Conservation (phyloP, 2,113 vertebrate species). For the Hypanus sabinus region DNA sequence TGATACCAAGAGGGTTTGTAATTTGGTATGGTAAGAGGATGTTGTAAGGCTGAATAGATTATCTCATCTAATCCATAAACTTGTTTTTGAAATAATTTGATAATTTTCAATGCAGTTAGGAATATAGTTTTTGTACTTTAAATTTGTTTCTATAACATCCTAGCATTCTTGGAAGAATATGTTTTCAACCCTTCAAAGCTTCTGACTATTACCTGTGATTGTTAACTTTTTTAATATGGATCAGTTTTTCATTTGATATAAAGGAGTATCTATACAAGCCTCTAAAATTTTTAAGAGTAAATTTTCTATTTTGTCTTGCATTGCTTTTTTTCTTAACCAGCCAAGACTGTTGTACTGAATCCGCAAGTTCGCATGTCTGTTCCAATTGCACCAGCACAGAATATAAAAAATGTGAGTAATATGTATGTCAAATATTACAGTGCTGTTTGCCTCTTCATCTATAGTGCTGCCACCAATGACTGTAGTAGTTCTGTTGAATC, state of each 20-base stretch:
- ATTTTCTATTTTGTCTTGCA: background rate
- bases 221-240: background rate
- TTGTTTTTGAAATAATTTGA: no score
- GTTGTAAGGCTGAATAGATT: background rate
- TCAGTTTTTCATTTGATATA: background rate
- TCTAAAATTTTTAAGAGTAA: background rate
- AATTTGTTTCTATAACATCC: background rate
- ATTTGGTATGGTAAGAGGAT: background rate
- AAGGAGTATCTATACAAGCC: background rate
- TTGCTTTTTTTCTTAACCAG: slow-evolving; percentile 50
- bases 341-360: slow-evolving; percentile 83
- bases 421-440: background rate
- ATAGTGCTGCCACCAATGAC: background rate
- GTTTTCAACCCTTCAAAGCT: background rate
- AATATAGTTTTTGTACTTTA: no score
- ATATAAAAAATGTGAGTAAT: slow-evolving; percentile 80
- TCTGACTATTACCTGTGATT: background rate
- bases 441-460: background rate
- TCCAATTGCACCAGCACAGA: slow-evolving; percentile 80
- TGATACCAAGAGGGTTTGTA: background rate
- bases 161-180: background rate
- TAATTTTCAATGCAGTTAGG: no score
- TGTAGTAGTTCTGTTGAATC: no score
- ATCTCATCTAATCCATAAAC: background rate
- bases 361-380: slow-evolving; percentile 87